These are phyloP conservation scores for Holacanthus passer DNA, from an alignment of 2,113 vertebrate species.

Conservation along the genomic window DNA sequence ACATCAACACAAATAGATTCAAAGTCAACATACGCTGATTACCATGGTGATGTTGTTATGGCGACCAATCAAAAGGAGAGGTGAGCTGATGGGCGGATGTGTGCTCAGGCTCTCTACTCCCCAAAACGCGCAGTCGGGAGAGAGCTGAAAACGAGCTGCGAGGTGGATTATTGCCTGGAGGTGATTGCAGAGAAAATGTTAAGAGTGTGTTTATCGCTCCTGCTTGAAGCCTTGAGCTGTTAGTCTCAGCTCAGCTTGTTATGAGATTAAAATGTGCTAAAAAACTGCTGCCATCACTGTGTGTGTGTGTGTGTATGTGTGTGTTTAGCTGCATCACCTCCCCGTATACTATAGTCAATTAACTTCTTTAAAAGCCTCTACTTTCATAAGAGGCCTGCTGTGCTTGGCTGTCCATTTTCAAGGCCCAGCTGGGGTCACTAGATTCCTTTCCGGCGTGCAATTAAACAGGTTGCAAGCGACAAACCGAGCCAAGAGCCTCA, in stretches of 20 bases:
- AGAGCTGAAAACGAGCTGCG: slow-evolving; percentile 22
- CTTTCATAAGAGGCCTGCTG: slow-evolving; percentile 34
- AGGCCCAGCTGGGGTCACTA: slow-evolving; percentile 56
- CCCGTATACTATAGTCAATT: slow-evolving; percentile 26
- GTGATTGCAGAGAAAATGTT: slow-evolving; percentile 32
- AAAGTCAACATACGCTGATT: slow-evolving; percentile 58
- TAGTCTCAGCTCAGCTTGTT: slow-evolving; percentile 33
- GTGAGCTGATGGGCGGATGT: slow-evolving; percentile 58
- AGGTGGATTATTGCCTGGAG: slow-evolving; percentile 29
- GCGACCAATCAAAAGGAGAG: slow-evolving; percentile 73
- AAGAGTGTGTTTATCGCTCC: slow-evolving; percentile 32
- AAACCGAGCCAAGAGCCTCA: slow-evolving; percentile 21
- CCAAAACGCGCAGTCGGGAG: slow-evolving; percentile 12
- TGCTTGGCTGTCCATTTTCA: slow-evolving; percentile 3
- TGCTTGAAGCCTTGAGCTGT: slow-evolving; percentile 18
- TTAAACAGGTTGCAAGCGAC: slow-evolving; percentile 54
- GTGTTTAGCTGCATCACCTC: not conserved
- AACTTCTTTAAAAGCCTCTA: slow-evolving; percentile 46
- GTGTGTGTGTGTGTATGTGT: not conserved
- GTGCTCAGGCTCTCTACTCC: slow-evolving; percentile 24
- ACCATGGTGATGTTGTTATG: slow-evolving; percentile 80
- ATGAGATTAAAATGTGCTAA: slow-evolving; percentile 17
- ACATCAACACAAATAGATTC: slow-evolving; percentile 63
- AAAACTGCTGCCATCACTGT: slow-evolving; percentile 6
- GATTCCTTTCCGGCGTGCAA: slow-evolving; percentile 35